phyloP scores from a whole-genome alignment of 2,888 invertebrate species.

The Melanchra persicariae region DNA sequence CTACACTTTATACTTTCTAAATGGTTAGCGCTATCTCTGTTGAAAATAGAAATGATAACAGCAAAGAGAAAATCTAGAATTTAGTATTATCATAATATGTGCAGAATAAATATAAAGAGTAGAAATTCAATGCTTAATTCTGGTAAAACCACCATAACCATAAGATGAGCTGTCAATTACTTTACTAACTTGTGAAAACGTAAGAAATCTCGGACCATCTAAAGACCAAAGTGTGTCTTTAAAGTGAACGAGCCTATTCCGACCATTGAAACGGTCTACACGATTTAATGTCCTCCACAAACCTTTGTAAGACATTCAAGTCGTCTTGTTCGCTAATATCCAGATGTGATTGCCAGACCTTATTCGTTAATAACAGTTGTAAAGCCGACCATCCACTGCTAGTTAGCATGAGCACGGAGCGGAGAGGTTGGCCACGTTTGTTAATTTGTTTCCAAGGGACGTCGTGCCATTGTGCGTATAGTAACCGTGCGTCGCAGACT shows the following conservation, averaged over 20 bases:
- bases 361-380: constrained; percentile 26
- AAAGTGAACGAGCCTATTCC: constrained; percentile 55
- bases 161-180: constrained; percentile 52
- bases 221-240: constrained; percentile 49
- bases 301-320: constrained; percentile 57
- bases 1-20: constrained; percentile 7
- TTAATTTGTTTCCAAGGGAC: background rate
- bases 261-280: constrained; percentile 26
- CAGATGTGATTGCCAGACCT: constrained; percentile 49
- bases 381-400: background rate
- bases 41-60: constrained; percentile 24
- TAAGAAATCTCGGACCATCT: constrained; percentile 39
- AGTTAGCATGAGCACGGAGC: background rate
- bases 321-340: constrained; percentile 52
- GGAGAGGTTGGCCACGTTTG: background rate
- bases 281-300: constrained; percentile 48
- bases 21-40: constrained; percentile 9
- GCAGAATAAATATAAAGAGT: background rate
- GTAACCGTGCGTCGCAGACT: background rate
- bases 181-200: constrained; percentile 38
- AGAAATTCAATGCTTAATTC: constrained; percentile 9
- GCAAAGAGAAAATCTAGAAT: background rate
- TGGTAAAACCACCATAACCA: constrained; percentile 16
- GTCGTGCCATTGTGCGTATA: no score
- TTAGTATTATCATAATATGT: background rate